These are phyloP conservation scores for Panagrolaimus sp. DNA, from an alignment of 1,140 invertebrate genomes.

Conservation along the genomic window DNA sequence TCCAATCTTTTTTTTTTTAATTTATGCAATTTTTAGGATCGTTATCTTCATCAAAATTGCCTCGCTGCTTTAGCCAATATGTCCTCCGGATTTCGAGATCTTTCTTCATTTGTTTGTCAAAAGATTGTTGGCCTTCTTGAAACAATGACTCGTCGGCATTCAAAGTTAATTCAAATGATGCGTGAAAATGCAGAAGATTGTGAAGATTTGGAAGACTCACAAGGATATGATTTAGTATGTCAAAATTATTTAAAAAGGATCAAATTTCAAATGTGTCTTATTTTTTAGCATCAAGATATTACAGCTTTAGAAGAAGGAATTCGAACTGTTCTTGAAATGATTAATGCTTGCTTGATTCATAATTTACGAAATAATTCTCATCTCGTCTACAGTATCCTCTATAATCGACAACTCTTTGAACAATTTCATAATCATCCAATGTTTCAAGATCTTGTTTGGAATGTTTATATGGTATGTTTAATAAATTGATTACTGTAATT, in stretches of 20 bases:
- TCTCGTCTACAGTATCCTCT: constrained; percentile 88
- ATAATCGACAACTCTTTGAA: constrained; percentile 84
- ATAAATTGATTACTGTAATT: background rate
- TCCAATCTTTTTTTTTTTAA: too few relatives aligned
- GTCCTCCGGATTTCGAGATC: constrained; percentile 82
- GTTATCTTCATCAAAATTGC: constrained; percentile 92
- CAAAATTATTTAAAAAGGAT: background rate
- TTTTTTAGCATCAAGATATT: constrained; percentile 73
- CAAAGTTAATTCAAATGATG: constrained; percentile 50
- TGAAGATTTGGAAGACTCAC: constrained; percentile 30
- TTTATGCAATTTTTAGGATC: constrained; percentile 67
- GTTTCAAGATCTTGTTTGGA: constrained; percentile 90
- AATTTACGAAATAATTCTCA: constrained; percentile 82
- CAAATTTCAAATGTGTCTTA: background rate
- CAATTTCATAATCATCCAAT: constrained; percentile 77
- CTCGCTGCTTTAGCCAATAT: constrained; percentile 95
- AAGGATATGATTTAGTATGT: constrained; percentile 34
- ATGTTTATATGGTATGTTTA: constrained; percentile 78
- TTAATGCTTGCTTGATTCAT: constrained; percentile 39
- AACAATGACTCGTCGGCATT: constrained; percentile 48
- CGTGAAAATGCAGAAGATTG: constrained; percentile 50
- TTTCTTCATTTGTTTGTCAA: constrained; percentile 94
- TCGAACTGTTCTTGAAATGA: constrained; percentile 64
- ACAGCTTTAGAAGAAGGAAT: constrained; percentile 92
- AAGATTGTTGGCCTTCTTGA: constrained; percentile 63